phyloP scores from a whole-genome alignment of 2,113 vertebrate genomes.

The Coregonus clupeaformis region DNA sequence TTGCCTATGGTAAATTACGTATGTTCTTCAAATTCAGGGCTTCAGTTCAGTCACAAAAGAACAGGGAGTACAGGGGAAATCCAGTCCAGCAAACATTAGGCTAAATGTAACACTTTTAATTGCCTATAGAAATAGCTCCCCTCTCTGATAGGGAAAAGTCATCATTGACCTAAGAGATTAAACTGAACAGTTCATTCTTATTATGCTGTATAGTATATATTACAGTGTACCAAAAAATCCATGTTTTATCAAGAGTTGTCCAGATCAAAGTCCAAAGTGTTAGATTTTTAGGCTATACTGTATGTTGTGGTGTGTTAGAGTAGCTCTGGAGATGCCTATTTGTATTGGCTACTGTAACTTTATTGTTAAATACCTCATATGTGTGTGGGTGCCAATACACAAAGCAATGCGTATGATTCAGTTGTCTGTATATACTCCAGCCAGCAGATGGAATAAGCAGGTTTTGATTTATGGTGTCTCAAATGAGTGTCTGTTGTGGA shows the following conservation, averaged over 20 bases:
- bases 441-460: not conserved
- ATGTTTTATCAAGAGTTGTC: no score
- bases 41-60: no score
- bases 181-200: no score
- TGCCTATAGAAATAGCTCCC: no score
- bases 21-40: not conserved
- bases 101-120: not conserved
- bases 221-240: no score
- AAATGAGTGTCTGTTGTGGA: constrained; percentile 6
- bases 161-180: not conserved
- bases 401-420: not conserved
- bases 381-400: not conserved
- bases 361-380: not conserved
- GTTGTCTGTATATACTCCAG: not conserved
- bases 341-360: not conserved
- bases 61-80: no score
- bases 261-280: no score
- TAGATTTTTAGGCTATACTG: no score
- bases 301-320: no score
- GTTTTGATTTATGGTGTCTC: not conserved
- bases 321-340: no score
- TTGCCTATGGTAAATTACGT: not conserved
- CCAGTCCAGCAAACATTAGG: not conserved
- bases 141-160: not conserved
- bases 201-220: no score